phyloP scores from a whole-genome alignment of 2,888 invertebrate species.

The Troilus luridus region DNA sequence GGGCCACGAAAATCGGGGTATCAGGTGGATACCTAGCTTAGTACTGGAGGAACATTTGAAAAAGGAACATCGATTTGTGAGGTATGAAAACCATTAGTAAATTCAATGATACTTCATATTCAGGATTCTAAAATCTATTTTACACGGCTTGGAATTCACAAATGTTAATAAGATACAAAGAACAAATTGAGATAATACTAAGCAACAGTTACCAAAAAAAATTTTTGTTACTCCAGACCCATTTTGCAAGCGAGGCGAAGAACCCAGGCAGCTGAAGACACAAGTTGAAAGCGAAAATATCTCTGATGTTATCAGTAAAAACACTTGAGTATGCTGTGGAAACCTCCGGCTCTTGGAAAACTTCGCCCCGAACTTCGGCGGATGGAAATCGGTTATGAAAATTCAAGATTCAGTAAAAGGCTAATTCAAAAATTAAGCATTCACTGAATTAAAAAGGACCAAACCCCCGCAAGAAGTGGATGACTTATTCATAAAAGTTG shows the following conservation, averaged over 20 bases:
- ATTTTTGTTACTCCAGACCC: not conserved
- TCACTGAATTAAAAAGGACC: constrained; percentile 47
- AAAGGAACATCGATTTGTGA: not conserved
- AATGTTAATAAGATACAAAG: not conserved
- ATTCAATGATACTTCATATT: not conserved
- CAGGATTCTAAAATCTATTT: not conserved
- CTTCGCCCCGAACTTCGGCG: not conserved
- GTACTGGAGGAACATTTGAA: not conserved
- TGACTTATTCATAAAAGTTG: constrained; percentile 46
- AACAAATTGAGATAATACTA: not conserved
- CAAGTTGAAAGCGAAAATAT: constrained; percentile 27
- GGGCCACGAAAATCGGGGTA: not conserved
- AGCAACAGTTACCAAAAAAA: not conserved
- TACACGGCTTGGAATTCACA: not conserved
- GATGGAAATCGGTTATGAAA: constrained; percentile 41
- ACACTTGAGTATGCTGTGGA: constrained; percentile 10
- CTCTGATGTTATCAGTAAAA: constrained; percentile 12
- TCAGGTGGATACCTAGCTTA: not conserved
- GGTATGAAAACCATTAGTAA: not conserved
- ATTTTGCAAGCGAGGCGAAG: not conserved
- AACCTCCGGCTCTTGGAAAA: not conserved
- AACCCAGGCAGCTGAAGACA: constrained; percentile 1
- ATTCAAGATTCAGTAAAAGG: constrained; percentile 38
- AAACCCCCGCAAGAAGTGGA: not conserved
- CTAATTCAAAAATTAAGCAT: constrained; percentile 46